Evolutionary conservation across 2,797 vertebrate species (phyloP).

Genomic region (Mustela erminea): DNA sequence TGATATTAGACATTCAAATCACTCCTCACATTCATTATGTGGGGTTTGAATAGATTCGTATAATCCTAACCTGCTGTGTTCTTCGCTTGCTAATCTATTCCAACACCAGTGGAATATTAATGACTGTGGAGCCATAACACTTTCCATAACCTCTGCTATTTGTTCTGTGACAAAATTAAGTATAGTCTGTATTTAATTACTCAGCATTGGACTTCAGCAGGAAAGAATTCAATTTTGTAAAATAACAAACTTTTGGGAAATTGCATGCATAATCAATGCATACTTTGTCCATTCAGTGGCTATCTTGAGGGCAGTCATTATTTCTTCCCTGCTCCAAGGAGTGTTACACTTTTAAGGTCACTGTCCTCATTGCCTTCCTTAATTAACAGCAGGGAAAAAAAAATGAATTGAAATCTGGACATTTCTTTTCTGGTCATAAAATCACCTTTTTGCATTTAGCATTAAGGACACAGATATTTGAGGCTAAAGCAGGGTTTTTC

Average conservation of each 20-base stretch:
- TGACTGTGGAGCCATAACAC: background rate
- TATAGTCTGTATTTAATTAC: constrained; percentile 73
- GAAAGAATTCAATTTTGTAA: constrained; percentile 74
- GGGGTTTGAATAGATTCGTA: constrained; percentile 49
- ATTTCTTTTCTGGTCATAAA: background rate
- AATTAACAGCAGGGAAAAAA: constrained; percentile 20
- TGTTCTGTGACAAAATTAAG: constrained; percentile 56
- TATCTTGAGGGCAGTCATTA: constrained; percentile 45
- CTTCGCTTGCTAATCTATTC: constrained; percentile 46
- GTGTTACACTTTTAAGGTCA: constrained; percentile 75
- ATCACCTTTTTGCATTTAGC: background rate
- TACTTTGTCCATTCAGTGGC: constrained; percentile 56
- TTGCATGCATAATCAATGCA: constrained; percentile 72
- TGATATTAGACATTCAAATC: constrained; percentile 72
- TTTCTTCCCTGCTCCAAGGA: constrained; percentile 53
- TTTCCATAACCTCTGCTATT: constrained; percentile 62
- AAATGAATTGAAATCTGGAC: background rate
- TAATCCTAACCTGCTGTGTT: constrained; percentile 68
- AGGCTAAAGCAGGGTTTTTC: background rate
- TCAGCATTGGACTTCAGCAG: constrained; percentile 48
- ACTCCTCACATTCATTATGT: constrained; percentile 69
- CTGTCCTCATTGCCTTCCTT: constrained; percentile 27
- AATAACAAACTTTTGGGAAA: constrained; percentile 79
- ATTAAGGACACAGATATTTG: background rate
- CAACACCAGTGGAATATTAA: constrained; percentile 68